Evolutionary conservation across 92 coral and sea anemone species (phyloP), one percentile per base, ranked within the genome.

Genomic region (Phenganax marumi): DNA sequence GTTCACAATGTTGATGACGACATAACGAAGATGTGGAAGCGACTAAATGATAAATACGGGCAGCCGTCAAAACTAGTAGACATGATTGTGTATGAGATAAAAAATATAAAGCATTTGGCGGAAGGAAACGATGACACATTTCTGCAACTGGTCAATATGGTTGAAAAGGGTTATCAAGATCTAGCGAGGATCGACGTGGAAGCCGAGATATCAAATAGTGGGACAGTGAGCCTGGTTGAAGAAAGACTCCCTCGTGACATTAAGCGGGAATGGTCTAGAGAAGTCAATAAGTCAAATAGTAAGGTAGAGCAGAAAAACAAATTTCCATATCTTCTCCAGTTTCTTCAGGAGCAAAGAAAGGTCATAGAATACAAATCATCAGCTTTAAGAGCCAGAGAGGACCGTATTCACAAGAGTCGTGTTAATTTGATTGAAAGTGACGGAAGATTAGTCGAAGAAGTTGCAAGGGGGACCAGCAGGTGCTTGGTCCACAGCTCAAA

Each of bases 401-500:
- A 58, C 23, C 47, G 24, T 4, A 25, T 33, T 58, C 72, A 68
- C 50, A 89, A 74, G 58, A 81, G 86, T 12, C 87, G 21, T 46
- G 80, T 12, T 7, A 85, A 90, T 80, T 68, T 74, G 64, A 64
- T 77, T 57, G 87, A 80, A 22, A 19, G 25, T 49, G 65, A 50
- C 24, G 84, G 58, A 48, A 47, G 46, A 22, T 55, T 74, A 17
- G 48, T 24, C 18, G 87, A 84, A 19, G 70, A 51, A 52, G 55
- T 50, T 14, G 21, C 50, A 8, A 50, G 54, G 19, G 17, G 43
- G 49, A 51, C 52, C 43, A 50, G 33, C 16, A 90, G 82, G 26
- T 87, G 90, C 61, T 50, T 68, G 57, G 65, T 56, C 48, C 90
- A 90, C 55, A 88, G 84, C 50, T 75, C 84, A 2, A 82, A 33